Evolutionary conservation across 2,113 vertebrate species (phyloP), one percentile per base, ranked within the genome.

Genomic region (Sprattus sprattus): DNA sequence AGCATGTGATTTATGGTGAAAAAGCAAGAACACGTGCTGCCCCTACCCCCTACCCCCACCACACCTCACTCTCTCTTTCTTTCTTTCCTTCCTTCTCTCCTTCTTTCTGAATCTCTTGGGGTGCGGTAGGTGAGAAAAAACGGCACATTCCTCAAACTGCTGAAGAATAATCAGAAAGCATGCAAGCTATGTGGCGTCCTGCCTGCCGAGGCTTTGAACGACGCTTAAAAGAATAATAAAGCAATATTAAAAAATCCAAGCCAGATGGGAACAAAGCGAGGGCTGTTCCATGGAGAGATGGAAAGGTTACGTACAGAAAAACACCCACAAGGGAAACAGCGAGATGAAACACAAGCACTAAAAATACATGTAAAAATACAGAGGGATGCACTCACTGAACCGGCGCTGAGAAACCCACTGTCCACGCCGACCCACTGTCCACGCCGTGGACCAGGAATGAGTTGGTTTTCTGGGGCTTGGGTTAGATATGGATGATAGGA

Each of bases 151-250:
- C 80, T 87, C 78, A 82, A n/a, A 81, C 45, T 86, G 82, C 81
- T 85, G 83, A 49, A 82, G 82, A 85, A 84, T 86, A 89, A 89
- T 85, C 50, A 80, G 71, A 22, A 91, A 89, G 81, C 86, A 92
- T 93, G 46, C 88, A 47, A 88, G 82, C 83, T 86, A 92, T 92
- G 90, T 89, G 90, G 91, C 89, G 9, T 67, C 44, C 82, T 83
- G 88, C 83, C 90, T 81, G n/a, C 84, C 3, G 45, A 64, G 39
- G 22, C 84, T 89, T 86, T 85, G 84, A 90, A 85, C 57, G 67
- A 45, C n/a, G 84, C 85, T 85, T 88, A 86, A 86, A 89, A 88
- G 45, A 88, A 88, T 86, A 88, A 91, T 87, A 91, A 92, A 82
- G 82, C 47, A 85, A 89, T 83, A 88, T 85, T 86, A 81, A 49